Percentiles rank a stretch among this genome's conserved stretches.
These are phyloP conservation scores for Argyresthia albistria DNA, from an alignment of 2,888 invertebrate genomes.

Conservation along the genomic window DNA sequence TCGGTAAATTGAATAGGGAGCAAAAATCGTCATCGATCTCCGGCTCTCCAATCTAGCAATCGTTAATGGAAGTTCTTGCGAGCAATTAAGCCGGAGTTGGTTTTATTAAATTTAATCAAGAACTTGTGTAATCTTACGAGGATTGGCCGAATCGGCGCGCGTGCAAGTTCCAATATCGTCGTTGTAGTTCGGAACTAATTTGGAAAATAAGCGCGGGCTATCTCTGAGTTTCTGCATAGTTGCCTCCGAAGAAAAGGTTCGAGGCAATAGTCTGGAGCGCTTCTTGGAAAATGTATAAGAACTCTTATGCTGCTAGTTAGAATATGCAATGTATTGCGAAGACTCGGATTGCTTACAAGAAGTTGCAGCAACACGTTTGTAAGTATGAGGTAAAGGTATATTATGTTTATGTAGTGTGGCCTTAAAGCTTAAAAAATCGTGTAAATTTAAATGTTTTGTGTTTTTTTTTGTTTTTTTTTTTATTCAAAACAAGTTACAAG, in stretches of 20 bases:
- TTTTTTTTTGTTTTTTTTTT: too few species aligned
- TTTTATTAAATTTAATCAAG: conserved; percentile 74
- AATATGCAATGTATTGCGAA: too few species aligned
- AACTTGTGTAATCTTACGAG: conserved; percentile 70
- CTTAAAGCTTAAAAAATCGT: too few species aligned
- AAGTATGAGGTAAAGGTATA: too few species aligned
- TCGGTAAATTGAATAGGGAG: background rate
- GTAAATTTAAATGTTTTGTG: too few species aligned
- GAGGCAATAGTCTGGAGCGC: background rate
- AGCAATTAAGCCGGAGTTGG: conserved; percentile 68
- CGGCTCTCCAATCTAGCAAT: conserved; percentile 52
- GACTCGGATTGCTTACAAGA: too few species aligned
- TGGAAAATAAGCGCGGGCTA: conserved; percentile 47
- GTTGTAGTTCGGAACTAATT: conserved; percentile 67
- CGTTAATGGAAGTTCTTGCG: conserved; percentile 60
- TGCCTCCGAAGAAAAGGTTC: background rate
- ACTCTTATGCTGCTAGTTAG: background rate
- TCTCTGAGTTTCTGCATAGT: conserved; percentile 48
- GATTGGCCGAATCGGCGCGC: conserved; percentile 66
- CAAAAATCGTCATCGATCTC: conserved; percentile 22
- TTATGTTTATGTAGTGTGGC: too few species aligned
- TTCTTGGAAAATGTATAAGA: background rate
- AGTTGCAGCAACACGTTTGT: too few species aligned
- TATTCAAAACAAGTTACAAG: too few species aligned
- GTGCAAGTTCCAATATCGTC: conserved; percentile 66